Evolutionary conservation across 2,888 invertebrate species (phyloP), one percentile per base, ranked within the genome.

Genomic region (Parasteatoda lunata): DNA sequence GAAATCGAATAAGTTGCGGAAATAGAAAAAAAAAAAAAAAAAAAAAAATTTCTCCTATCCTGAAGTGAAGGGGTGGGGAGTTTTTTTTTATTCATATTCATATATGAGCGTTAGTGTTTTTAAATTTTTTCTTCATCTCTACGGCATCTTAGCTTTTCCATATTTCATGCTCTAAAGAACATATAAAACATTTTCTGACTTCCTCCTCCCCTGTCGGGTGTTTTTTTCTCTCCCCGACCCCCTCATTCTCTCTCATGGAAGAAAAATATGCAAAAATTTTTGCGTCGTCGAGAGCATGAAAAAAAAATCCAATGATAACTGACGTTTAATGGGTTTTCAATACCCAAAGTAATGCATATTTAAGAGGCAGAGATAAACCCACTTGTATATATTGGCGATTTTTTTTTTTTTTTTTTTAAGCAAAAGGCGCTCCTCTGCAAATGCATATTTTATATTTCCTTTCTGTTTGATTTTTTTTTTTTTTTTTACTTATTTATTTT

Each of bases 341-440:
- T 83, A 73, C 82, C 9, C 75, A 68, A 83, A 79, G 78, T 83
- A 88, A 88, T 88, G 88, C 88, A 88, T 88, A 88, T 88, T 88
- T 88, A 88, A 88, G 78, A 79, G 79, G 75, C 78, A 68, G 30
- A 72, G 73, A 79, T 71, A 87, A 83, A 88, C 75, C 88, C 88
- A 88, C 88, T 83, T 88, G 82, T 86, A 76, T 66, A 80, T 49
- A 77, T 65, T 69, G 59, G 51, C 84, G 69, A 64, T 65, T 73
- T 69, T 15, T 77, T 86, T 86, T 80, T 86, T 80, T 86, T 86
- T 80, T 86, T 79, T 59, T 77, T 59, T 65, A 78, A 83, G 54
- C 77, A 49, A 51, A 15, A 79, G 64, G 78, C 69, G 65, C 77
- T 71, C 68, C 76, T 70, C 59, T 30, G 80, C 85, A 80, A 86